Evolutionary conservation across 1,140 invertebrate species (phyloP), one percentile per base, ranked within the genome.

Genomic region (Lepidurus apus): DNA sequence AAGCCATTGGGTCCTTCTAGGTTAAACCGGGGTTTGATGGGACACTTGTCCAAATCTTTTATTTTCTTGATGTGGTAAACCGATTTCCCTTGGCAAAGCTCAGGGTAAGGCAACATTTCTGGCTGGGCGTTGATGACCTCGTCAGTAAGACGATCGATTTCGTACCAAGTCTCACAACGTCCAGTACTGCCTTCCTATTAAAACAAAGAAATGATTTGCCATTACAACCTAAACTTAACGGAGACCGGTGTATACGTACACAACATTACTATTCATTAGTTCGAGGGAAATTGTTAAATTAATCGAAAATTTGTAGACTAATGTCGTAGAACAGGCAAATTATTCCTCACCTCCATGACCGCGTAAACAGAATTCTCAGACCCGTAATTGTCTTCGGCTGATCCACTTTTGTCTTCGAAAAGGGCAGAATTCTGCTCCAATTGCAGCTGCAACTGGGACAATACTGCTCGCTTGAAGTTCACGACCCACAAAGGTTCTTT

Each of bases 31-130:
- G 82, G 80, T 73, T 81, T 80, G 24, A 81, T 75, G 13, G 42
- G 75, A 77, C 82, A 83, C 42, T 78, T 79, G 77, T 82, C 82
- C 53, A 82, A 82, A 79, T 83, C 82, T 53, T 81, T 76, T 53
- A 80, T 78, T 79, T 83, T 83, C 75, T 79, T 77, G 79, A 83
- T 81, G 43, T 82, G 80, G 79, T 81, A 83, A 76, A 82, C 79
- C 42, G 81, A 79, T 7, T 79, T 73, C 10, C 81, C 78, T 4
- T 80, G 47, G 77, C 82, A 83, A 77, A 82, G 81, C 17, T 81
- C 34, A 26, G 80, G 26, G 53, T 79, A 80, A 78, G 82, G 77
- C 21, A 80, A n/a, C 73, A 80, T 47, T n/a, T 77, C 8, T 5
- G 76, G 73, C 9, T 80, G 34, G 42, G 76, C 26, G 24, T 79